Evolutionary conservation across 2,888 invertebrate species (phyloP).

Genomic region (Neoitamus cyanurus): DNA sequence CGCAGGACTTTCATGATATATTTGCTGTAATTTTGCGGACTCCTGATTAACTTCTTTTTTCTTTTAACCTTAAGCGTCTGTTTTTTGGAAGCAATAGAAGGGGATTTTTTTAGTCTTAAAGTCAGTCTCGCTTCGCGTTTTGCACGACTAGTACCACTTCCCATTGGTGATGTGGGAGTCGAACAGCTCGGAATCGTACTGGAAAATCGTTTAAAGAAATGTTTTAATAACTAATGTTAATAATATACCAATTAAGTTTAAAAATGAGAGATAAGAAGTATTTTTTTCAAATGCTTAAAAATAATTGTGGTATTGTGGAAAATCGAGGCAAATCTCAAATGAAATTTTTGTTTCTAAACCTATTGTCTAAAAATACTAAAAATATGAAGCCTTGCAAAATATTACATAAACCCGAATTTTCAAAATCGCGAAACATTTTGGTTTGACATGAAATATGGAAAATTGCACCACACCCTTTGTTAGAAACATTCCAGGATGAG

Average conservation of each 20-base stretch:
- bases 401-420: no score
- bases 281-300: no score
- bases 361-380: no score
- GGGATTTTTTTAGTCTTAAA: background rate
- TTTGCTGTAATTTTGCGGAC: background rate
- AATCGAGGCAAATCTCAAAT: no score
- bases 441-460: no score
- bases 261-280: no score
- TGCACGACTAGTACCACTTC: background rate
- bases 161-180: background rate
- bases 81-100: background rate
- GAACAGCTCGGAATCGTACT: background rate
- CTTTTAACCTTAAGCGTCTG: background rate
- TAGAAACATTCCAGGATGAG: no score
- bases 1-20: slow-evolving; percentile 17
- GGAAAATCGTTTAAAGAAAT: background rate
- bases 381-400: no score
- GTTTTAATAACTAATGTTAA: background rate
- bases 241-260: background rate
- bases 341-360: no score
- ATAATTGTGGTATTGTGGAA: no score
- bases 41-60: background rate
- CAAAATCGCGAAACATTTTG: no score
- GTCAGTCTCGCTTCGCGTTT: background rate
- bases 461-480: no score